These are phyloP conservation scores for Epistrophella euchroma DNA, from an alignment of 2,888 invertebrate species.

Conservation along the genomic window DNA sequence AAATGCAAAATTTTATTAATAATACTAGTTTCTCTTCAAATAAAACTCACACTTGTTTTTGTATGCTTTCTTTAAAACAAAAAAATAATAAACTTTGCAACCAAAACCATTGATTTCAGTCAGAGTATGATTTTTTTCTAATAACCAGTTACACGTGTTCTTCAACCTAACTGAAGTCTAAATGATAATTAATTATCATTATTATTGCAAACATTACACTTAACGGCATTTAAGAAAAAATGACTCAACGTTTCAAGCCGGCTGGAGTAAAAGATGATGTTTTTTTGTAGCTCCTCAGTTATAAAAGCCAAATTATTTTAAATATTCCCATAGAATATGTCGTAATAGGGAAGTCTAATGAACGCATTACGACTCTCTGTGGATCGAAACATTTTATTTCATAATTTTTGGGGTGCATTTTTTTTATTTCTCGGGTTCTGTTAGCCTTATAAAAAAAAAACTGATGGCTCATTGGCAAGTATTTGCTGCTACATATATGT, in stretches of 20 bases:
- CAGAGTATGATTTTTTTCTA: background rate
- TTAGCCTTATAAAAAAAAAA: no score
- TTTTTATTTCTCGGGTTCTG: no score
- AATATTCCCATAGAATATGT: background rate
- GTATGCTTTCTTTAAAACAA: background rate
- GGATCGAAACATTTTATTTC: no score
- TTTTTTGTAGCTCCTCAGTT: background rate
- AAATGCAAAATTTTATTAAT: background rate
- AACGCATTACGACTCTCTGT: no score
- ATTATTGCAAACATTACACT: constrained; percentile 16
- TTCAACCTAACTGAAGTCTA: background rate
- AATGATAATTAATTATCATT: constrained; percentile 10
- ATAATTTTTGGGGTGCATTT: no score
- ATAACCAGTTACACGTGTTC: constrained; percentile 22
- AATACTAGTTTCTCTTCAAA: background rate
- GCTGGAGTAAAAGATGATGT: no score
- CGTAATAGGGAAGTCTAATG: background rate
- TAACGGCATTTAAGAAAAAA: background rate
- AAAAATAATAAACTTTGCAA: background rate
- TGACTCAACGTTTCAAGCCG: constrained; percentile 14
- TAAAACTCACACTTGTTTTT: background rate
- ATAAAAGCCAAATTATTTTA: background rate
- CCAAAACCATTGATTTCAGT: background rate
- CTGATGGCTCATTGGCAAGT: no score
- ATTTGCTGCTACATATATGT: no score